Percentiles rank a stretch among this genome's conserved stretches.
These are phyloP conservation scores for Andrena cerasifolii DNA, from an alignment of 1,140 invertebrate genomes.

Conservation along the genomic window DNA sequence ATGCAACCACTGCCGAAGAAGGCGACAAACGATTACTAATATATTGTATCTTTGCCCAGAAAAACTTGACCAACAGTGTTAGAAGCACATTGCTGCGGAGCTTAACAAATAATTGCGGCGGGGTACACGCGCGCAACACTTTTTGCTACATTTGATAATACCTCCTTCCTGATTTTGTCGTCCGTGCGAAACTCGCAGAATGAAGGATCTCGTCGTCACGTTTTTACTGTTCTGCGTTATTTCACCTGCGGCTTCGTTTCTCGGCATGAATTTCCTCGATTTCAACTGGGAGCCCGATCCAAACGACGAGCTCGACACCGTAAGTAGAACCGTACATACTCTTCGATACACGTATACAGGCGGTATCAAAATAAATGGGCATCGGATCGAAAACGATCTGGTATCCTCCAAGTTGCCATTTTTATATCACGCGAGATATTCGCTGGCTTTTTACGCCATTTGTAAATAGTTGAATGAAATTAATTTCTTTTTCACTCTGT, in stretches of 20 bases:
- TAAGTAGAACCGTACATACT: conserved; percentile 29
- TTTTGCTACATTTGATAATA: background rate
- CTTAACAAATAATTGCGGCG: background rate
- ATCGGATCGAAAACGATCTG: no score
- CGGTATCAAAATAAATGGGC: background rate
- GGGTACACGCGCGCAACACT: background rate
- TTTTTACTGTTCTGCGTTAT: background rate
- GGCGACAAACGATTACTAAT: background rate
- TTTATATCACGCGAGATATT: no score
- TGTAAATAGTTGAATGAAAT: no score
- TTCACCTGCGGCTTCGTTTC: background rate
- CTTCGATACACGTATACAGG: background rate
- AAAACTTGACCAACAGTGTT: background rate
- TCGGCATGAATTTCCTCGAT: background rate
- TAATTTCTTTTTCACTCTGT: no score
- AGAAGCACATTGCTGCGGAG: background rate
- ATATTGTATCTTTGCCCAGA: background rate
- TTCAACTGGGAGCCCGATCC: background rate
- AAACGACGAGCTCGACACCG: conserved; percentile 27
- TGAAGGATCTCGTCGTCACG: background rate
- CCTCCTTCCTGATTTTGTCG: background rate
- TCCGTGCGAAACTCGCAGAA: background rate
- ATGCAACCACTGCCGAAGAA: background rate
- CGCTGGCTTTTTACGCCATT: no score
- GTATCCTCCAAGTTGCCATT: no score